Base-by-base conservation (phyloP, 1,140 invertebrate species). In the Zelostemma sp. region DNA sequence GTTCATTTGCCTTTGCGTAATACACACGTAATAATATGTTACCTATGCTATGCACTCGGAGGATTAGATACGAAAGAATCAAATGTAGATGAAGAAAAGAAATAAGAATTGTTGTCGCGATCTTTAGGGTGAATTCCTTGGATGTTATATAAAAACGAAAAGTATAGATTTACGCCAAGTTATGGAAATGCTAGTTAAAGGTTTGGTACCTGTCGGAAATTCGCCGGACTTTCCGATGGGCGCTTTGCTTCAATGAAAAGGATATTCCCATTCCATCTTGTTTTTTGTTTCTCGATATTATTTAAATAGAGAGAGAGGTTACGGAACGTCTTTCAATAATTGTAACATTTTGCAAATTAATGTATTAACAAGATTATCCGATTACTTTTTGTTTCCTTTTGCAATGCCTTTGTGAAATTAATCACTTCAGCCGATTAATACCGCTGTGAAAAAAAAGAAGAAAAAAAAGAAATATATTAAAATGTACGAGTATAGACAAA, bases 331-430 rank as follows among this genome's bases (percentile, higher is more conserved):
- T 55, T 68, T 59, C 73, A 75, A 75, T 77, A 73, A 72, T 50
- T 71, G 69, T 78, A 77, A 73, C 73, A 63, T 75, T 73, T 68
- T 76, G 75, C 73, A 57, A 46, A 78, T 79, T 78, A 79, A 80
- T 80, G 62, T 78, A 80, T 81, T 80, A 83, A 82, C 73, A 72
- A 72, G 45, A 77, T 77, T 73, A 76, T 51, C 72, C 60, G 45
- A 72, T 65, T 59, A 68, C n/a, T 61, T 70, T 70, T 69, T 69
- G 49, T 60, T 74, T 76, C 47, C 49, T 68, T 71, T 53, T 11
- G 53, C 61, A 65, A 57, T 38, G 66, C 57, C 61, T 69, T 59
- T 79, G 77, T 79, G 75, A 81, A 81, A 78, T 79, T 79, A 70
- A 80, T 71, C 78, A 81, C 76, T 66, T 64, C 67, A 58, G 68